These are phyloP conservation scores for Homarus gammarus DNA, from an alignment of 2,888 invertebrate species.

Conservation along the genomic window DNA sequence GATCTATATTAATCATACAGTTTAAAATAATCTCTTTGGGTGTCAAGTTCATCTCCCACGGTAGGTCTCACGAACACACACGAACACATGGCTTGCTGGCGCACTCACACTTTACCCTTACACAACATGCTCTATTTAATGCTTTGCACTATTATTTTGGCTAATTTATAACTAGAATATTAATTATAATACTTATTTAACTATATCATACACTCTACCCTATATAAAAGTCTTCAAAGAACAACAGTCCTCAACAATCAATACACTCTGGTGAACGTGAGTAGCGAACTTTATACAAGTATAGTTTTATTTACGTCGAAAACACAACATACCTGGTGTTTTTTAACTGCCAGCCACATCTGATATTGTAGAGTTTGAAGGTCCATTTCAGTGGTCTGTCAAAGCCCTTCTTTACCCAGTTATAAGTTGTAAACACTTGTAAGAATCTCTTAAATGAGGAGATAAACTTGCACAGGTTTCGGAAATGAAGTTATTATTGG, in stretches of 20 bases:
- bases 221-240: slow-evolving; percentile 20
- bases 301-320: slow-evolving; percentile 37
- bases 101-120: neutral
- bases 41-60: neutral
- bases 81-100: neutral
- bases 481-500: slow-evolving; percentile 53
- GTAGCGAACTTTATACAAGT: slow-evolving; percentile 46
- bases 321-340: slow-evolving; percentile 55
- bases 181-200: neutral
- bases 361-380: slow-evolving; percentile 58
- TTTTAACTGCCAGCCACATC: slow-evolving; percentile 66
- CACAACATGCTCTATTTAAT: neutral
- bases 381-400: slow-evolving; percentile 42
- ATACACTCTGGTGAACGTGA: slow-evolving; percentile 46
- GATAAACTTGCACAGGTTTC: slow-evolving; percentile 51
- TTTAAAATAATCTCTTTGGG: too few species aligned
- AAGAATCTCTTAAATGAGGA: slow-evolving; percentile 39
- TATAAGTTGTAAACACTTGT: slow-evolving; percentile 40
- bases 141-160: neutral
- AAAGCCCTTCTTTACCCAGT: neutral
- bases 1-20: too few species aligned
- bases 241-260: slow-evolving; percentile 37
- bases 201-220: neutral
- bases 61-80: neutral
- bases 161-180: neutral